A percentile compares a stretch with the other conserved stretches of the same genome.
These are phyloP conservation scores for Alaudala cheleensis DNA, from an alignment of 2,113 vertebrate species.

Conservation along the genomic window DNA sequence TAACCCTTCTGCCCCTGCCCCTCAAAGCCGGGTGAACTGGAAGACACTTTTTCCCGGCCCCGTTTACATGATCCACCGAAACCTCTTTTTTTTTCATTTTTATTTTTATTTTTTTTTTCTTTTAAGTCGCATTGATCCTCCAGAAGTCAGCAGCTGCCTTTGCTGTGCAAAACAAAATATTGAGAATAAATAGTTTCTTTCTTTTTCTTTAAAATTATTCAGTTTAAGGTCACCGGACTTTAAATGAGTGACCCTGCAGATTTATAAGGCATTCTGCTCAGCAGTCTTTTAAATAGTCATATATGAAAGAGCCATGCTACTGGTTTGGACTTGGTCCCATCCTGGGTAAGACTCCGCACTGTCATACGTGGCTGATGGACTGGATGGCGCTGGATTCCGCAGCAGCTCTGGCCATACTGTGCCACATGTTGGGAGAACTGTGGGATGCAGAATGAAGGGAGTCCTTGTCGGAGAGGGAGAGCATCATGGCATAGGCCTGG, in stretches of 20 bases:
- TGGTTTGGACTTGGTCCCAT: constrained; percentile 82
- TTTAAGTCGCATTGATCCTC: constrained; percentile 79
- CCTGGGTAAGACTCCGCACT: constrained; percentile 51
- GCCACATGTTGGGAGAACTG: constrained; percentile 89
- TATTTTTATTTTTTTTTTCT: constrained; percentile 28
- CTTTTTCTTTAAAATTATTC: constrained; percentile 76
- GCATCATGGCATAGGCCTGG: constrained; percentile 98
- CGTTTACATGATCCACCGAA: constrained; percentile 74
- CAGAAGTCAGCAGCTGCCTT: constrained; percentile 94
- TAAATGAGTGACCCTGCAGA: constrained; percentile 82
- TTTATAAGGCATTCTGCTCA: constrained; percentile 91
- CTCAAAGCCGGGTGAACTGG: constrained; percentile 63
- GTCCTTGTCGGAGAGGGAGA: constrained; percentile 96
- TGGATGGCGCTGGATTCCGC: constrained; percentile 94
- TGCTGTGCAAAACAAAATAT: constrained; percentile 98
- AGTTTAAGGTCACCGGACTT: constrained; percentile 86
- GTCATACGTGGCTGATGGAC: constrained; percentile 98
- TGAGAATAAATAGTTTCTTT: constrained; percentile 97
- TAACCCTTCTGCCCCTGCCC: constrained; percentile 66
- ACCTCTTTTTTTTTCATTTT: neutral
- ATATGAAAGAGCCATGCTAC: constrained; percentile 78
- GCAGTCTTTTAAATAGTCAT: constrained; percentile 85
- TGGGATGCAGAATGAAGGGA: constrained; percentile 87
- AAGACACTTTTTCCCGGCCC: constrained; percentile 75
- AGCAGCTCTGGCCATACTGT: constrained; percentile 91